A percentile compares a stretch with the other conserved stretches of the same genome.
These are phyloP conservation scores for Pseudanteris insignis DNA, from an alignment of 2,888 invertebrate genomes.

Conservation along the genomic window DNA sequence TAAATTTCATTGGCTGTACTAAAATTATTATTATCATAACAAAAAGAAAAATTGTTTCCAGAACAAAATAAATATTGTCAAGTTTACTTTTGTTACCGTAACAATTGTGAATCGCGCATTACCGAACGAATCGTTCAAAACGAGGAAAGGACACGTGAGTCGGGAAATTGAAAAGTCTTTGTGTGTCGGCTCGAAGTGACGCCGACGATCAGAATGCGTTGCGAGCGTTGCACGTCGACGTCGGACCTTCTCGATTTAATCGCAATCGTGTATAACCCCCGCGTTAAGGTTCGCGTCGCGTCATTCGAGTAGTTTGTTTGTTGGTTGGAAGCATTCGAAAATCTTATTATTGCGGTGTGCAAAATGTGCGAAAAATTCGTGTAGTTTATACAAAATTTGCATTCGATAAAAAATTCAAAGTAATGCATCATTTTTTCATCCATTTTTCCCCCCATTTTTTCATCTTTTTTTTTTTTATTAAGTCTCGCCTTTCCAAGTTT, in stretches of 20 bases:
- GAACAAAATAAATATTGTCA: too few species aligned
- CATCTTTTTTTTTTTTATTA: conserved; percentile 30
- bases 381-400: conserved; percentile 37
- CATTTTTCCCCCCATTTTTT: too few species aligned
- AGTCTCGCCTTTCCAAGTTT: conserved; percentile 35
- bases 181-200: conserved; percentile 2
- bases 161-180: conserved; percentile 27
- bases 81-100: too few species aligned
- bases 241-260: too few species aligned
- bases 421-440: conserved; percentile 6
- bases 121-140: conserved; percentile 19
- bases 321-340: conserved; percentile 45
- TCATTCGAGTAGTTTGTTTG: conserved; percentile 26
- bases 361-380: conserved; percentile 38
- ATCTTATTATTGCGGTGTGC: conserved; percentile 41
- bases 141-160: conserved; percentile 31
- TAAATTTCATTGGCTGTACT: too few species aligned
- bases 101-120: conserved; percentile 13
- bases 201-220: too few species aligned
- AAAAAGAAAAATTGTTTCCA: too few species aligned
- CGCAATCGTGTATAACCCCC: conserved; percentile 15
- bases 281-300: conserved; percentile 20
- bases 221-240: too few species aligned
- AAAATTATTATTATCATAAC: too few species aligned
- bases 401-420: conserved; percentile 32